Percentiles rank a stretch among this genome's conserved stretches.
Evolutionary conservation across 2,113 vertebrate species (phyloP).

Genomic region (Oenanthe oenanthe): DNA sequence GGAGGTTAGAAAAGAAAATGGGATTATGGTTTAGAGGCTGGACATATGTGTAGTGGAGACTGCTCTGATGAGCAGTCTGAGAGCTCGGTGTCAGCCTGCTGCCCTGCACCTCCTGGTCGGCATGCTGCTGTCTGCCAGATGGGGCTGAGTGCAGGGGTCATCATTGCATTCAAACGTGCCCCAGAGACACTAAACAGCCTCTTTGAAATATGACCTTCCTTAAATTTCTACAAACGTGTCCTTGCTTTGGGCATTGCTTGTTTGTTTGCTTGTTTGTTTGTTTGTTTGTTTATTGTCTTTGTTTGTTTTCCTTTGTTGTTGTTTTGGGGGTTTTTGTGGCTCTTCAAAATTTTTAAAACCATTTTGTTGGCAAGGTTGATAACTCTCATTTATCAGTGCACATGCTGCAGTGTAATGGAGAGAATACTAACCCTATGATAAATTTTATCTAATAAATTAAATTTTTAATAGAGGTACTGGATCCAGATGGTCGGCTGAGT

Average conservation of each 20-base stretch:
- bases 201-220: not conserved
- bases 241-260: no score
- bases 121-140: not conserved
- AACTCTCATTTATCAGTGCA: not conserved
- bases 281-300: not conserved
- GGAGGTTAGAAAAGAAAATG: not conserved
- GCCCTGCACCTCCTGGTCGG: not conserved
- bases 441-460: not conserved
- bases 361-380: not conserved
- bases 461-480: not conserved
- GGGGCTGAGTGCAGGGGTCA: not conserved
- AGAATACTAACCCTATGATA: not conserved
- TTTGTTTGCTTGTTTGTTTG: no score
- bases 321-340: not conserved
- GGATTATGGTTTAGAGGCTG: not conserved
- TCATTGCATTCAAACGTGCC: rapidly evolving
- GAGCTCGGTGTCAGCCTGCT: not conserved
- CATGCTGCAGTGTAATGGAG: not conserved
- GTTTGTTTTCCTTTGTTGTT: not conserved
- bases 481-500: not conserved
- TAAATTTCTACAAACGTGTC: not conserved
- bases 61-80: not conserved
- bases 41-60: not conserved
- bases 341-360: not conserved
- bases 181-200: not conserved